phyloP scores from a whole-genome alignment of 2,888 invertebrate genomes.

The Tanypteryx hageni region DNA sequence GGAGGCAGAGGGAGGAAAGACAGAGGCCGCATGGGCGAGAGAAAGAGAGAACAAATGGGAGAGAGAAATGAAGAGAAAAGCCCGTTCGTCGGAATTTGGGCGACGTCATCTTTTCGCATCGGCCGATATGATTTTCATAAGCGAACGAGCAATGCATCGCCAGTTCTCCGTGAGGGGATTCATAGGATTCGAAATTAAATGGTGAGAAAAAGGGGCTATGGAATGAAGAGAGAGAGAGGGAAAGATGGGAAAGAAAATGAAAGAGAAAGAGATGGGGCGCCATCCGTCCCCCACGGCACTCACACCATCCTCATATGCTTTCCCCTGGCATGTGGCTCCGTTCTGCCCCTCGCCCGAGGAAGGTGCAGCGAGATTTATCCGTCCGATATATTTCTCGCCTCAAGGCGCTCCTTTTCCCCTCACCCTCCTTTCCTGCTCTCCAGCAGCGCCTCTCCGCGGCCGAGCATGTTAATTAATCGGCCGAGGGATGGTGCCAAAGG shows the following conservation, averaged over 20 bases:
- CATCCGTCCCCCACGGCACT: neutral
- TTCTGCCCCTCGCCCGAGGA: neutral
- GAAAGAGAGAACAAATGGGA: neutral
- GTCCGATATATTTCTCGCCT: neutral
- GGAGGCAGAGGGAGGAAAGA: neutral
- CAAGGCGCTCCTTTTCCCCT: neutral
- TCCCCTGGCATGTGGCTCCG: neutral
- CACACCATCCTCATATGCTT: neutral
- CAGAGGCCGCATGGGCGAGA: neutral
- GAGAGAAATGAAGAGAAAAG: too few species aligned
- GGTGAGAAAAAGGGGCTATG: neutral
- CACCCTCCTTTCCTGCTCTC: neutral
- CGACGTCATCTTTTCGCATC: too few species aligned
- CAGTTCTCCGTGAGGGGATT: neutral
- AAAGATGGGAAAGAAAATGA: neutral
- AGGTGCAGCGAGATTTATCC: neutral
- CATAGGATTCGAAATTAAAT: neutral
- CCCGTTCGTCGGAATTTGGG: too few species aligned
- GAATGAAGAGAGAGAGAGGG: neutral
- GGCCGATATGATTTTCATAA: too few species aligned
- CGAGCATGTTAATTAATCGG: conserved; percentile 53
- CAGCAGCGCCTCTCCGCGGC: conserved; percentile 2
- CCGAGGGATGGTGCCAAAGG: conserved; percentile 30
- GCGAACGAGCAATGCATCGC: too few species aligned
- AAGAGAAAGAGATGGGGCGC: neutral